Conservation (phyloP, 2,113 vertebrate genomes). For the Bujurquina vittata region DNA sequence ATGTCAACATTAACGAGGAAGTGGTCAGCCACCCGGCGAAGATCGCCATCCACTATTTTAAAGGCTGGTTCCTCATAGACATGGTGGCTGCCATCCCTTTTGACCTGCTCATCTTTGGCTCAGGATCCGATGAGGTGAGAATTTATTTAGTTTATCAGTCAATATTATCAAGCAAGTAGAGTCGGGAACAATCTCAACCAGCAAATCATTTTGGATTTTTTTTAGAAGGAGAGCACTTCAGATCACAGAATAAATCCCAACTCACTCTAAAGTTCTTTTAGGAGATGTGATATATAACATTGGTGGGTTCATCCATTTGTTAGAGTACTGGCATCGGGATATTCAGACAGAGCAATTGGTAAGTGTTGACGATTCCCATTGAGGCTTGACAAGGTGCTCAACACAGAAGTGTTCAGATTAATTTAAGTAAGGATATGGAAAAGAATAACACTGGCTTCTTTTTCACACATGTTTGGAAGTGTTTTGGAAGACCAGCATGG, state of each 20-base stretch:
- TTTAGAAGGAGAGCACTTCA: background rate
- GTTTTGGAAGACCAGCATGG: too few species aligned
- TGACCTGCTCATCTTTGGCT: constrained; percentile 98
- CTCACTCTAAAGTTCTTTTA: background rate
- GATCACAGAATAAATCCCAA: background rate
- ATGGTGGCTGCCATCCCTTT: constrained; percentile 99
- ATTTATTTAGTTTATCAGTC: background rate
- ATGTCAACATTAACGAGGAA: constrained; percentile 97
- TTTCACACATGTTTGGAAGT: too few species aligned
- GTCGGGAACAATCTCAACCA: background rate
- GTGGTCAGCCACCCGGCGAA: constrained; percentile 98
- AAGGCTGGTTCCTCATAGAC: constrained; percentile 99
- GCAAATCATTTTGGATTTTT: too few species aligned
- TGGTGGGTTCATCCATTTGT: background rate
- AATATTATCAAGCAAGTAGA: background rate
- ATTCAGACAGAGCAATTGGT: too few species aligned
- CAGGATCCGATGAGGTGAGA: constrained; percentile 97
- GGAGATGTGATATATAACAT: background rate
- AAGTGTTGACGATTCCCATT: too few species aligned
- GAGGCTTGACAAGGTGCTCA: too few species aligned
- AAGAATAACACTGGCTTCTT: too few species aligned
- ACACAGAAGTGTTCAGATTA: too few species aligned
- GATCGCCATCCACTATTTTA: constrained; percentile 99
- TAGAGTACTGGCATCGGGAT: too few species aligned
- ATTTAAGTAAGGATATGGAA: too few species aligned